Evolutionary conservation across 1,140 invertebrate species (phyloP).

Genomic region (Gryon sp.): DNA sequence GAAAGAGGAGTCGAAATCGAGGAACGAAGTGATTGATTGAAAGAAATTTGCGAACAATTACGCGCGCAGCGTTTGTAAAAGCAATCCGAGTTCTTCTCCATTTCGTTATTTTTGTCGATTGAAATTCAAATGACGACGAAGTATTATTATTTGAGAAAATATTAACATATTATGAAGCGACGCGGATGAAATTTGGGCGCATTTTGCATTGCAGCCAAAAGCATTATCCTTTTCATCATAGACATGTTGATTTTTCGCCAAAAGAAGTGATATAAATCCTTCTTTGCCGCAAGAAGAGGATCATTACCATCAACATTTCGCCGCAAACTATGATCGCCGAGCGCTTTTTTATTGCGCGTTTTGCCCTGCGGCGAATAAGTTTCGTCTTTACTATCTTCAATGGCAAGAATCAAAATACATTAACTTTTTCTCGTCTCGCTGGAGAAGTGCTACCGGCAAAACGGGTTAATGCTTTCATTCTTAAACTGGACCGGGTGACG

Average conservation of each 20-base stretch:
- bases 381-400: constrained; percentile 42
- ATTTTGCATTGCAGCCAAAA: too few relatives aligned
- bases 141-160: too few relatives aligned
- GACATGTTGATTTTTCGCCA: constrained; percentile 48
- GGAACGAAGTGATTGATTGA: too few relatives aligned
- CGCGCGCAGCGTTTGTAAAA: too few relatives aligned
- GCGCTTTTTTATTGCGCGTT: constrained; percentile 43
- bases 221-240: constrained; percentile 27
- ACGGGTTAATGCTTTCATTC: constrained; percentile 51
- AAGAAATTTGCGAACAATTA: too few relatives aligned
- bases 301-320: constrained; percentile 51
- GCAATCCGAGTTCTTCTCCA: too few relatives aligned
- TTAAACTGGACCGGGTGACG: constrained; percentile 18
- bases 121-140: too few relatives aligned
- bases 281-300: constrained; percentile 30
- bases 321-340: constrained; percentile 41
- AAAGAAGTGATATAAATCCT: constrained; percentile 44
- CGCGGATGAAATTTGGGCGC: too few relatives aligned
- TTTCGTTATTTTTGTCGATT: too few relatives aligned
- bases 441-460: constrained; percentile 44
- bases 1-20: too few relatives aligned
- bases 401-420: constrained; percentile 50
- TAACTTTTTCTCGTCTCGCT: constrained; percentile 48
- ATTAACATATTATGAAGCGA: too few relatives aligned
- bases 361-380: constrained; percentile 42